Evolutionary conservation across 2,797 vertebrate genomes (phyloP), one percentile per base, ranked within the genome.

Genomic region (Pampus argenteus): DNA sequence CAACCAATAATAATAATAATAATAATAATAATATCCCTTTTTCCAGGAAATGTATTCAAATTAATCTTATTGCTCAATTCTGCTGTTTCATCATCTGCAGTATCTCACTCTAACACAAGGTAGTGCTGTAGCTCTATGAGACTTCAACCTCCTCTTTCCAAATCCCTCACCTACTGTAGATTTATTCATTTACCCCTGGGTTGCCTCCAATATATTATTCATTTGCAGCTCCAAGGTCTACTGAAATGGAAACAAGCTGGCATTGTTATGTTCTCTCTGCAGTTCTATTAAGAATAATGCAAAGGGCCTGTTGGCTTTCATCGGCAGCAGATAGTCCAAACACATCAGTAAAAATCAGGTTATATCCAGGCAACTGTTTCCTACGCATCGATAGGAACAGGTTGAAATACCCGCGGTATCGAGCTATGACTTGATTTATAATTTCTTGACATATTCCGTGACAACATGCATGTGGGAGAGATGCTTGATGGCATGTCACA

Each of bases 171-270:
- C 61, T 59, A 72, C 66, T 71, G 70, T 47, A 84, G 79, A 93
- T 93, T 79, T 86, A 89, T 92, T 86, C 76, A 88, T 91, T 90
- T 85, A 90, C 82, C 87, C 81, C 81, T 73, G 81, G 86, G 89
- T 90, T 90, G 69, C 82, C 72, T 74, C 58, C 59, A 76, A 83
- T 88, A 86, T 90, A 88, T 92, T 90, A 92, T 92, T 92, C 81
- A 92, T 91, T 88, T 87, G 68, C 76, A 81, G 72, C 86, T 85
- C 70, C 83, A 77, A 86, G 79, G 85, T 89, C 79, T 85, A 40
- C 65, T 86, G 75, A 86, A 90, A 86, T 89, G 78, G 79, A 91
- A 89, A 86, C 85, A 84, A 74, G 82, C 74, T 64, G 77, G 71
- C 66, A 82, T 83, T 84, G 83, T 88, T 79, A 59, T 85, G 82